These are phyloP conservation scores for Drosophila sordidula DNA, from an alignment of 2,888 invertebrate genomes.

Conservation along the genomic window DNA sequence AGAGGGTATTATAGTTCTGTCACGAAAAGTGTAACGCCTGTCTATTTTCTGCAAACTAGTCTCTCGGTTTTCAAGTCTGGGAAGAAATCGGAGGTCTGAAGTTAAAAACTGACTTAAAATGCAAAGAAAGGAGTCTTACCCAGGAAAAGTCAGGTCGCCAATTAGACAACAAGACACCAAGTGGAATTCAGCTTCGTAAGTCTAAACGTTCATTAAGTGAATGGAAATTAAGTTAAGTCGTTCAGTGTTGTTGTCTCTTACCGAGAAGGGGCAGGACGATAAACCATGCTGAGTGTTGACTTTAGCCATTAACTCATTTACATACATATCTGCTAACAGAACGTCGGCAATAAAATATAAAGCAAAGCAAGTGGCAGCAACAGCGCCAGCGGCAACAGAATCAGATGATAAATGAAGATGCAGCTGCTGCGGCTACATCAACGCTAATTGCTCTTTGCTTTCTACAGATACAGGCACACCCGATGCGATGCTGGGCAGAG, in stretches of 20 bases:
- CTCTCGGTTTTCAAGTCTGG: too few species aligned
- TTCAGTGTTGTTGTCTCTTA: not conserved
- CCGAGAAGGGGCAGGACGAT: not conserved
- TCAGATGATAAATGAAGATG: constrained; percentile 74
- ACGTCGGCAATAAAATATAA: constrained; percentile 36
- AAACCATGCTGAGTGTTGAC: constrained; percentile 19
- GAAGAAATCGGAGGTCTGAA: too few species aligned
- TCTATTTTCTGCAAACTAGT: too few species aligned
- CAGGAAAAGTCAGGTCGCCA: too few species aligned
- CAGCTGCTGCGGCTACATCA: constrained; percentile 81
- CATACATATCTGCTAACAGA: constrained; percentile 54
- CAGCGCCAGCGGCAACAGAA: constrained; percentile 20
- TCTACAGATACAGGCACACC: constrained; percentile 47
- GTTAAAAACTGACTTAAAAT: too few species aligned
- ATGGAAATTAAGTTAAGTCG: not conserved
- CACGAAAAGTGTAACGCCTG: too few species aligned
- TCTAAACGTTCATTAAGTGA: not conserved
- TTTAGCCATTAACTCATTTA: constrained; percentile 56
- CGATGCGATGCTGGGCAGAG: constrained; percentile 21
- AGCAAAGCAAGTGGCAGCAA: constrained; percentile 51
- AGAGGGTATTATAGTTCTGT: too few species aligned
- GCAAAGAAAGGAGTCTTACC: too few species aligned
- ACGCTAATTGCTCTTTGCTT: constrained; percentile 76
- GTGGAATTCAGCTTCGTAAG: not conserved
- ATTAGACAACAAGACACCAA: too few species aligned